These are phyloP conservation scores for Coenobita brevimanus DNA, from an alignment of 1,140 invertebrate genomes.

Conservation along the genomic window DNA sequence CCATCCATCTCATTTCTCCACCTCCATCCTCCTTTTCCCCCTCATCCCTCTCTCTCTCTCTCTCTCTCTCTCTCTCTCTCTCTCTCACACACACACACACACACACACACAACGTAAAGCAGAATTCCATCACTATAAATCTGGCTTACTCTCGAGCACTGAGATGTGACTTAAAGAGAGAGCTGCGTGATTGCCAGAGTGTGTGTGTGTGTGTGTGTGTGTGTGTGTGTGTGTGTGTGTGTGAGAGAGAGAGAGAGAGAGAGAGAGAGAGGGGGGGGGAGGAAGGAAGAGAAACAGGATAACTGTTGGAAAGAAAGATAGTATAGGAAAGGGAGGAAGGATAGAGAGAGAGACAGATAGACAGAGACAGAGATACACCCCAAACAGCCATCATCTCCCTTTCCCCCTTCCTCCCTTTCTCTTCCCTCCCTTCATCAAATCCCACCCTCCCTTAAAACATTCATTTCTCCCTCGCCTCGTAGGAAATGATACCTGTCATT, in stretches of 20 bases:
- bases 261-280: too few relatives aligned
- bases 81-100: slow-evolving; percentile 7
- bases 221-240: not conserved
- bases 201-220: slow-evolving; percentile 31
- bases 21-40: not conserved
- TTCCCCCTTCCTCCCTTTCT: not conserved
- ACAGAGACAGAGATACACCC: not conserved
- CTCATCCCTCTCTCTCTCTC: not conserved
- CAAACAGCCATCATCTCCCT: not conserved
- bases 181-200: not conserved
- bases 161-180: not conserved
- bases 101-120: not conserved
- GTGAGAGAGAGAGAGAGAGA: too few relatives aligned
- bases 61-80: not conserved
- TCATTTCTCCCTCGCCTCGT: not conserved
- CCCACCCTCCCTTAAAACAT: not conserved
- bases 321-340: too few relatives aligned
- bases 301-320: too few relatives aligned
- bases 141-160: too few relatives aligned
- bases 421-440: slow-evolving; percentile 1
- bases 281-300: too few relatives aligned
- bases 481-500: not conserved
- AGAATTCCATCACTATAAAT: too few relatives aligned
- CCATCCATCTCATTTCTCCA: not conserved
- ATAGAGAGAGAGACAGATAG: too few relatives aligned